Evolutionary conservation across 2,888 invertebrate genomes (phyloP).

Genomic region (Drosophila paracracens): DNA sequence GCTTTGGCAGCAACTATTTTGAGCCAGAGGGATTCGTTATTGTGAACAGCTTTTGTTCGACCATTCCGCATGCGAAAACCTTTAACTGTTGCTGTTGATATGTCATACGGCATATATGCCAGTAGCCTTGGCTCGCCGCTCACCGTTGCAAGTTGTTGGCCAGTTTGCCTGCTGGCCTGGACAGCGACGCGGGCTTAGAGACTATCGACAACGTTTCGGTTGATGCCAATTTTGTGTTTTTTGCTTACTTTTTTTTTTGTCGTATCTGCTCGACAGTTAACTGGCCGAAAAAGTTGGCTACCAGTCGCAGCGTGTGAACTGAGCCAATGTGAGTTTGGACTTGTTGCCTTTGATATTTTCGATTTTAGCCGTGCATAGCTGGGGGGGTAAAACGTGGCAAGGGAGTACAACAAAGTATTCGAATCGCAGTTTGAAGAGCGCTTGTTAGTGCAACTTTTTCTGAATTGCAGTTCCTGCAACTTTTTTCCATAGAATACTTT

Average conservation of each 20-base stretch:
- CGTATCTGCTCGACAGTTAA: slow-evolving; percentile 30
- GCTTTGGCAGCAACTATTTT: slow-evolving; percentile 5
- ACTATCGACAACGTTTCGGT: slow-evolving; percentile 32
- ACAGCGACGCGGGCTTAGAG: slow-evolving; percentile 29
- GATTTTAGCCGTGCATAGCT: slow-evolving; percentile 24
- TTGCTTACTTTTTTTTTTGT: not conserved
- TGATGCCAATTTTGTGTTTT: slow-evolving; percentile 38
- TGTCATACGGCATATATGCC: slow-evolving; percentile 13
- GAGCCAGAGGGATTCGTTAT: slow-evolving; percentile 24
- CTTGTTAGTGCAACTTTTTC: slow-evolving; percentile 75
- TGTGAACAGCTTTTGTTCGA: slow-evolving; percentile 29
- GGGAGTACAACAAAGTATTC: slow-evolving; percentile 5
- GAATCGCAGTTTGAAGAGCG: slow-evolving; percentile 46
- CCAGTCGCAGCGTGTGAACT: slow-evolving; percentile 72
- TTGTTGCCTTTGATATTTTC: slow-evolving; percentile 76
- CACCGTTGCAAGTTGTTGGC: slow-evolving; percentile 29
- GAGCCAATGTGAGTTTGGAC: slow-evolving; percentile 46
- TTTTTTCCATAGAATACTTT: slow-evolving; percentile 48
- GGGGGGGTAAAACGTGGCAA: not conserved
- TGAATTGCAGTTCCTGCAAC: slow-evolving; percentile 68
- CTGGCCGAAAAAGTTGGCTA: slow-evolving; percentile 66
- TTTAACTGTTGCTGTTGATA: slow-evolving; percentile 60
- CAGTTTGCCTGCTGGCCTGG: slow-evolving; percentile 27
- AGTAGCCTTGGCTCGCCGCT: slow-evolving; percentile 70
- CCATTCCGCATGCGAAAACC: slow-evolving; percentile 53